These are phyloP conservation scores for Antigone vipio DNA, from an alignment of 2,113 vertebrate species.

Conservation along the genomic window DNA sequence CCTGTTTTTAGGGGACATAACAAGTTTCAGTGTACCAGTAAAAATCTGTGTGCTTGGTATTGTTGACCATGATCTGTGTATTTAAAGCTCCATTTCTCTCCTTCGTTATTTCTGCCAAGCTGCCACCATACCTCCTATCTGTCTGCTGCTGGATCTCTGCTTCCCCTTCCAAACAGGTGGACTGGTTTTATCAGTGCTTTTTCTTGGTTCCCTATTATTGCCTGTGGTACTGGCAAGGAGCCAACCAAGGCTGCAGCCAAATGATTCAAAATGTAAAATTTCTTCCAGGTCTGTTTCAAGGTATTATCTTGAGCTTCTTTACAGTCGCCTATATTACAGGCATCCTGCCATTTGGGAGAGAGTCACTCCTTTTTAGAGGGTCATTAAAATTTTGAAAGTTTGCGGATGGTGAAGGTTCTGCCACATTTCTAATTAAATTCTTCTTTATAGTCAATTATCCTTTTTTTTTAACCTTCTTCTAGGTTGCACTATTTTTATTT, in stretches of 20 bases:
- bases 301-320: neutral
- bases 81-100: neutral
- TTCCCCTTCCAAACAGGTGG: neutral
- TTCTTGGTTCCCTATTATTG: neutral
- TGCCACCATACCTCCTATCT: neutral
- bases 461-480: neutral
- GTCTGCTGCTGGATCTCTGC: neutral
- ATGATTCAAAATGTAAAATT: neutral
- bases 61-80: neutral
- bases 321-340: neutral
- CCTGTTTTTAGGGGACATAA: neutral
- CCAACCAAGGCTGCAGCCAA: neutral
- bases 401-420: neutral
- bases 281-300: neutral
- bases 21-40: neutral
- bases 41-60: rapidly evolving
- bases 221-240: neutral
- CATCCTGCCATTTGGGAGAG: neutral
- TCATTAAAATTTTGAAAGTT: neutral
- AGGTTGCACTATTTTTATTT: neutral
- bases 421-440: neutral
- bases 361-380: neutral
- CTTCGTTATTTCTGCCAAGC: neutral
- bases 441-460: neutral
- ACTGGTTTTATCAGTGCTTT: neutral